Evolutionary conservation across 1,140 invertebrate species (phyloP), one percentile per base, ranked within the genome.

Genomic region (Zophobas morio): DNA sequence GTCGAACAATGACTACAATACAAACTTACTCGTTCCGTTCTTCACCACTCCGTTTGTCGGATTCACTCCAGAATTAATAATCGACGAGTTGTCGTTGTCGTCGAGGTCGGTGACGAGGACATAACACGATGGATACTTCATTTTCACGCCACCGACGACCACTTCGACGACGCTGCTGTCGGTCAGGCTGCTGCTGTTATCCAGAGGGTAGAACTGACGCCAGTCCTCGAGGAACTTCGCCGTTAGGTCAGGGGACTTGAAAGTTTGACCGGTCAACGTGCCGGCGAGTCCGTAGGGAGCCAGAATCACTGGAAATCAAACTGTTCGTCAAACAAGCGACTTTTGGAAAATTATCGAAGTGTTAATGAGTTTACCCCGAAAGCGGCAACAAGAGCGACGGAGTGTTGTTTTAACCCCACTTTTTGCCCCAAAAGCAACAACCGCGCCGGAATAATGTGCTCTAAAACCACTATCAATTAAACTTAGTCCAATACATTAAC

Each of bases 81-180:
- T 46, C 20, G 70, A 49, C 32, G 74, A 77, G 79, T 84, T 82
- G 37, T 40, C 72, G 78, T 78, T 81, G 80, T 94, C 93, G 86
- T 96, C 96, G 90, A 95, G 90, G 85, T 98, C 96, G 79, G 96
- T 96, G 78, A 96, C 92, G 83, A 98, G 90, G 78, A 98, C 96
- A 88, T 97, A 99, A 88, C 94, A 95, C 33, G 94, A 93, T 33
- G 97, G 97, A 89, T 99, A 98, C 80, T 95, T 92, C 95, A 99
- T 96, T 84, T 95, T 93, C 73, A 96, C 93, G 74, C 96, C 96
- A 85, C 95, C 96, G 88, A 91, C 91, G 46, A 92, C 86, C 75
- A 93, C 92, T 85, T 93, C 90, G 54, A 89, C 87, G 6, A 82
- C 78, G 53, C 80, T 83, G 70, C 81, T 82, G 49, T 82, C 82